Conservation (phyloP, 2,113 vertebrate genomes). For the Barnardius zonarius region DNA sequence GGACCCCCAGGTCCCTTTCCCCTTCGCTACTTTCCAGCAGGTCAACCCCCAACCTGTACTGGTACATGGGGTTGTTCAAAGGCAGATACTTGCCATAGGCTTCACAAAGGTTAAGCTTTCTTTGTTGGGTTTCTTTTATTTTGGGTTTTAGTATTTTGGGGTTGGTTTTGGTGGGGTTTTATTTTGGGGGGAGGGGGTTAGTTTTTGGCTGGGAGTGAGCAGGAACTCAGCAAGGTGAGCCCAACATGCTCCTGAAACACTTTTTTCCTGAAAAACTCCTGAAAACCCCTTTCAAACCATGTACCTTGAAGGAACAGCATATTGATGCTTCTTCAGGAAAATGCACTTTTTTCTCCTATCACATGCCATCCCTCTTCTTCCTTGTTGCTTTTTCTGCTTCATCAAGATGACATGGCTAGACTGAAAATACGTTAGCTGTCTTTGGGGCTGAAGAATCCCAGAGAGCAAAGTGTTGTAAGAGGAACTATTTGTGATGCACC, state of each 20-base stretch:
- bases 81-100: background rate
- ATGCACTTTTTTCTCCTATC: background rate
- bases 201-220: background rate
- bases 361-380: background rate
- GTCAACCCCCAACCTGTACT: no score
- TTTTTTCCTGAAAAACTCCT: background rate
- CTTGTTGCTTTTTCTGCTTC: background rate
- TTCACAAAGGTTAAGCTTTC: background rate
- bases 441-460: background rate
- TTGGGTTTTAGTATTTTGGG: background rate
- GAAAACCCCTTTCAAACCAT: background rate
- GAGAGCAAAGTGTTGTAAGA: background rate
- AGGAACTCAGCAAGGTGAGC: background rate
- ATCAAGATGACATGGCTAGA: background rate
- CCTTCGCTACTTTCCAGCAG: no score
- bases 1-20: no score
- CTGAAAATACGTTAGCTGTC: background rate
- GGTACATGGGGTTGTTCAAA: no score
- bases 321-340: background rate
- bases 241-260: background rate
- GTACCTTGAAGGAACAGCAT: background rate
- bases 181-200: background rate
- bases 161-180: background rate
- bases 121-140: background rate
- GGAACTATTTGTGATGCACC: background rate